These are phyloP conservation scores for Anaspis maculata DNA, from an alignment of 2,888 invertebrate species.

Conservation along the genomic window DNA sequence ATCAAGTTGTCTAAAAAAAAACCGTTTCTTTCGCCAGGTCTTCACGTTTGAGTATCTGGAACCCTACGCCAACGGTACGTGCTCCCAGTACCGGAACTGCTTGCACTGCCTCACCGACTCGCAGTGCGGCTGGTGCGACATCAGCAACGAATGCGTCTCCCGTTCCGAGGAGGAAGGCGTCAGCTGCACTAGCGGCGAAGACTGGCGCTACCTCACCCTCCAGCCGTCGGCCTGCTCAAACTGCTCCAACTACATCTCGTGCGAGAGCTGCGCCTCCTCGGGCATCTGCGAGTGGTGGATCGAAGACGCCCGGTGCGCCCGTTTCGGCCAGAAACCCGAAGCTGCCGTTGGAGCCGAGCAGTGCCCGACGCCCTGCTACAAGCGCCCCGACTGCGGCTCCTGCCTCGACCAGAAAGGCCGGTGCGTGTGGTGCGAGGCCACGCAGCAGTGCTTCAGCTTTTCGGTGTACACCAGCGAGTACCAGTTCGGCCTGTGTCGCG, in stretches of 20 bases:
- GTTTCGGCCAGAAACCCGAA: slow-evolving; percentile 60
- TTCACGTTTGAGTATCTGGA: slow-evolving; percentile 86
- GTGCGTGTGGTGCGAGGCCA: slow-evolving; percentile 94
- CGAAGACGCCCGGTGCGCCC: slow-evolving; percentile 76
- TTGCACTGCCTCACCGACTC: slow-evolving; percentile 81
- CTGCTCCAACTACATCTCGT: slow-evolving; percentile 84
- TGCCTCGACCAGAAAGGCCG: slow-evolving; percentile 73
- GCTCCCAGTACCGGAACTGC: slow-evolving; percentile 72
- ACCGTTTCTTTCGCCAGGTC: slow-evolving; percentile 38
- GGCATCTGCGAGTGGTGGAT: slow-evolving; percentile 87
- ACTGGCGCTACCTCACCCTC: slow-evolving; percentile 74
- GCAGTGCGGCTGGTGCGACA: slow-evolving; percentile 87
- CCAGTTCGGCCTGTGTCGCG: slow-evolving; percentile 85
- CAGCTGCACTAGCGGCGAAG: slow-evolving; percentile 48
- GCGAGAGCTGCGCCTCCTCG: slow-evolving; percentile 69
- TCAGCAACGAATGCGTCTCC: slow-evolving; percentile 61
- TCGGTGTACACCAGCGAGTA: slow-evolving; percentile 93
- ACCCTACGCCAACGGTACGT: slow-evolving; percentile 75
- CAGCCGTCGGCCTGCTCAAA: slow-evolving; percentile 77
- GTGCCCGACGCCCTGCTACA: slow-evolving; percentile 77
- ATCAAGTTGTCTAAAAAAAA: no score
- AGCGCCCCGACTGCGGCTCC: slow-evolving; percentile 65
- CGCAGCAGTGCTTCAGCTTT: slow-evolving; percentile 86
- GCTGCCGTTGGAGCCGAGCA: slow-evolving; percentile 57
- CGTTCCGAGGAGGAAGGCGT: slow-evolving; percentile 59